Evolutionary conservation across 2,797 vertebrate genomes (phyloP), one percentile per base, ranked within the genome.

Genomic region (Peromyscus attwateri): DNA sequence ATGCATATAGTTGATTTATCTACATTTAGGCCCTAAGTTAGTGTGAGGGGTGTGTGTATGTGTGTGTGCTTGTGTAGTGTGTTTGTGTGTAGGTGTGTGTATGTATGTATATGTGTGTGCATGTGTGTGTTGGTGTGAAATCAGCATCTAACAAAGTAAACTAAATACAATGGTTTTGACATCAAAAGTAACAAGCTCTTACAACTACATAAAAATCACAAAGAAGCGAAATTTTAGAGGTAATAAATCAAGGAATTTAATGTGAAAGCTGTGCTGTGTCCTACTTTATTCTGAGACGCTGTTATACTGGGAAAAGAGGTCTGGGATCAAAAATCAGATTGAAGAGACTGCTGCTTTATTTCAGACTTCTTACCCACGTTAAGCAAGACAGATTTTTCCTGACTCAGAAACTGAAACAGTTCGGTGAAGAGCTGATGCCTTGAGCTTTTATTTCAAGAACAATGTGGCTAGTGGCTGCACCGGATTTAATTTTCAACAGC

Each of bases 401-500:
- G 98, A 92, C 98, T 99, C 98, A 99, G 99, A 98, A 89, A 80
- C 96, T 94, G 80, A 91, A 95, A 98, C 97, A 97, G 98, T 89
- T 96, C 98, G 97, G 98, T 99, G 98, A 98, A 99, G 98, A 98
- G 98, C 98, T 98, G 98, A 98, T 98, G 98, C 81, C 95, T 97
- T 98, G 98, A 98, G 97, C 98, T 99, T 98, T 98, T n/a, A n/a
- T n/a, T 55, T 80, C 77, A 80, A 55, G 77, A 80, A 55, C 13
- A n/a, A 80, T 55, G 77, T 76, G 12, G 13, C 52, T 80, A 23
- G 49, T 12, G 76, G 16, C 76, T 34, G 55, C 81, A 92, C 21
- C 23, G 31, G 31, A 55, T 34, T 57, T 52, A 96, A 64, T 88
- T 91, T 92, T 92, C 80, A n/a, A 55, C 77, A 96, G 76, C 82